Evolutionary conservation across 2,888 invertebrate genomes (phyloP), one percentile per base, ranked within the genome.

Genomic region (Drosophila suboccidentalis): DNA sequence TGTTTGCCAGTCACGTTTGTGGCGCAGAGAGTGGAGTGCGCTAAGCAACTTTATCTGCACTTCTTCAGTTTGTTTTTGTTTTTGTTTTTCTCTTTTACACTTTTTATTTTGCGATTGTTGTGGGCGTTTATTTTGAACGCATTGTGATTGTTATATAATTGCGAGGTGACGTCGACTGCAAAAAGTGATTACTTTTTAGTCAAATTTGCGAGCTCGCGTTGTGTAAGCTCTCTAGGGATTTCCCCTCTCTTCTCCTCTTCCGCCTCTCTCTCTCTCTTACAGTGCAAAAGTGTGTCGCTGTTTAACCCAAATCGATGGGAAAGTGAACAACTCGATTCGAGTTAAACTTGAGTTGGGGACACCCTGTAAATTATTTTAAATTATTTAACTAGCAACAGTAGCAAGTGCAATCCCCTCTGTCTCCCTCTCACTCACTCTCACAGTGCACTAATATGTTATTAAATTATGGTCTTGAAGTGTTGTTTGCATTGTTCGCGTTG

Each of bases 1-100:
- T 87, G 85, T 87, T 78, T 81, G 84, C 87, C 67, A 84, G 83
- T 83, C 83, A 83, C 83, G 87, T 83, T 78, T 87, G 75, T 81
- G 82, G 61, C 75, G 26, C 26, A 26, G 5, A 26, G 87, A 22
- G 15, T 1, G 4, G 39, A 13, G 11, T 34, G 47, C 6, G 44
- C 34, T 34, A 62, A 53, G 65, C 60, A 69, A 65, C 68, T 80
- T 76, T 81, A 78, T 78, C 84, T 82, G 72, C 82, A 85, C 79
- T 76, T 82, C 73, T 76, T 73, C 68, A 58, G 73, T 71, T 76
- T 46, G 15, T 54, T 59, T 38, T 44, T 39, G 41, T 38, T 65
- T 60, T 22, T 13, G 36, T 10, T 39, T 34, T 13, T 26, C 6
- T 39, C n/a, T 34, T 13, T 36, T 43, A 15, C 15, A 6, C 36